phyloP scores from a whole-genome alignment of 2,113 vertebrate genomes.

The Pleuronectes platessa region DNA sequence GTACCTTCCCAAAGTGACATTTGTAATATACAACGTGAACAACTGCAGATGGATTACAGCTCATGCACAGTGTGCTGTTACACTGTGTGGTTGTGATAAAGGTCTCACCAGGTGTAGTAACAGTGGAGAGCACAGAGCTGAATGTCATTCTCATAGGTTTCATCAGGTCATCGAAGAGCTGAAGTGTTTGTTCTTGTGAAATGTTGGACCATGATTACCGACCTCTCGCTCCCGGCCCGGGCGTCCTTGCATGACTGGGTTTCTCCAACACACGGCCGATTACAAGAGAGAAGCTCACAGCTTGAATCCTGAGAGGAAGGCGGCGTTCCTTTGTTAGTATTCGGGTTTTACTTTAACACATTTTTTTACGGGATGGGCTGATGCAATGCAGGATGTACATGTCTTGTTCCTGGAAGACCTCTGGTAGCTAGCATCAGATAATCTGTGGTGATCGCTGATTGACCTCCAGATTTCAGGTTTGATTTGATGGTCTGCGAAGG shows the following conservation, averaged over 20 bases:
- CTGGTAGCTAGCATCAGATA: background rate
- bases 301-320: background rate
- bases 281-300: background rate
- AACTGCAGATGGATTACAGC: no score
- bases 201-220: background rate
- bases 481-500: background rate
- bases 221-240: background rate
- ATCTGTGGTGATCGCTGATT: conserved; percentile 8
- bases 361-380: background rate
- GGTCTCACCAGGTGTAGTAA: background rate
- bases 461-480: conserved; percentile 26
- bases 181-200: background rate
- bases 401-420: background rate
- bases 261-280: background rate
- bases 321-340: background rate
- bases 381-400: conserved; percentile 12
- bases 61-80: no score
- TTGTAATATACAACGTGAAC: no score
- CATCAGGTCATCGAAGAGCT: background rate
- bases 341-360: background rate
- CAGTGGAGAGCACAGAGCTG: background rate
- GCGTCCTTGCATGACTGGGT: background rate
- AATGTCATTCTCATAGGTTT: background rate
- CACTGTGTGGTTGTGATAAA: background rate
- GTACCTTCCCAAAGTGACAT: no score